Evolutionary conservation across 2,113 vertebrate species (phyloP), one percentile per base, ranked within the genome.

Genomic region (Lepisosteus oculatus): DNA sequence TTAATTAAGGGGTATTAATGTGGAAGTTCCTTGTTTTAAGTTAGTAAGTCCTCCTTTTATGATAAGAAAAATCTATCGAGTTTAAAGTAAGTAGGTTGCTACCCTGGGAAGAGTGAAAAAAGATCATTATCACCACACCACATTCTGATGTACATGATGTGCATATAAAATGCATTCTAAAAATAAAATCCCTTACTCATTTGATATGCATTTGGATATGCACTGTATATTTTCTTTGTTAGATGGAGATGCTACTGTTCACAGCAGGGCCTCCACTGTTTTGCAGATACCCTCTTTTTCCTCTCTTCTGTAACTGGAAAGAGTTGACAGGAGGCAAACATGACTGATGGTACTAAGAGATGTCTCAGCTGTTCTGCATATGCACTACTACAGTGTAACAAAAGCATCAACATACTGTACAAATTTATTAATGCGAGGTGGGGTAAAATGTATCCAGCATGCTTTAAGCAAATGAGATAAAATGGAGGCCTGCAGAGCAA

Each of bases 251-350:
- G 55, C 63, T 68, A 55, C 13, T 68, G 8, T 9, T 29, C 8
- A 11, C 17, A 47, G 69, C 6, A 47, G n/a, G 61, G 61, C 43
- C 17, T 42, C 43, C 67, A 44, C 70, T 15, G 67, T 61, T 80
- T 72, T 75, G 71, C n/a, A 47, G 69, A 77, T 66, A 73, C 64
- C 55, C 71, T 61, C 55, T 55, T 64, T n/a, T 6, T 76, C 69
- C 3, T 45, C 1, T 72, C 42, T 59, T 51, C 54, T 72, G n/a
- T 45, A 4, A 63, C 41, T 17, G 43, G 8, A 44, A 61, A 61
- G 15, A 63, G 61, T 65, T 13, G 3, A 64, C 7, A 43, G 74
- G 43, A 59, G 12, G 6, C 9, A 59, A n/a, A 59, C 57, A 59
- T 59, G 57, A 59, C 11, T 59, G 57, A 59, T 59, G n/a, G 57